Evolutionary conservation across 2,113 vertebrate species (phyloP), one percentile per base, ranked within the genome.

Genomic region (Lycocorax pyrrhopterus): DNA sequence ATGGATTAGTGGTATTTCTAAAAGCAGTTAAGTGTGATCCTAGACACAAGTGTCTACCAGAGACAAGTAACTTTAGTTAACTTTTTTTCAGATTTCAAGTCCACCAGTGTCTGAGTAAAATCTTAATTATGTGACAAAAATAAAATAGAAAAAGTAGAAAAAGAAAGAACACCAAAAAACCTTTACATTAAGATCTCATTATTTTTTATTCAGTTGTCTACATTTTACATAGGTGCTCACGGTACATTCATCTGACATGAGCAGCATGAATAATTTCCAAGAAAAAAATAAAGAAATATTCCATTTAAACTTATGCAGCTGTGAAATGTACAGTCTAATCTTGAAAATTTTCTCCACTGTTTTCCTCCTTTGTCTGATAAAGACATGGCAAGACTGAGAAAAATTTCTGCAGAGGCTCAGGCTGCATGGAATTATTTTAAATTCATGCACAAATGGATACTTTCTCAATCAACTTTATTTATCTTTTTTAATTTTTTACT

Each of bases 201-300:
- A 30, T 29, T 82, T 90, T 78, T 60, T 43, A 41, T 72, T 84
- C 7, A 19, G 4, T 67, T 76, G 20, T 41, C 29, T 73, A 5
- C 19, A 5, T 55, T 87, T 76, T 72, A 72, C 7, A 15, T 41
- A 29, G 43, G 13, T 33, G 7, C 37, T 68, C 17, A 60, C 52
- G 11, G 6, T 73, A 72, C 21, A 55, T 33, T 67, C 5, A 39
- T 27, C 3, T 78, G 4, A 60, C 0, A 0, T 29, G 23, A 82
- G 10, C 13, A 72, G 21, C 21, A 37, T 1, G 3, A 83, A 79
- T 88, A 64, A 49, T 25, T 26, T 49, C 13, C 23, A 26, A 26
- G 6, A 58, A 73, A 52, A 62, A 15, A 39, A 23, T 5, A 41
- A 39, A 66, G 22, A 51, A 49, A 72, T 22, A 73, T 69, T 60